A percentile compares a stretch with the other conserved stretches of the same genome.
These are phyloP conservation scores for Bombus balteatus DNA, from an alignment of 1,140 invertebrate species.

Conservation along the genomic window DNA sequence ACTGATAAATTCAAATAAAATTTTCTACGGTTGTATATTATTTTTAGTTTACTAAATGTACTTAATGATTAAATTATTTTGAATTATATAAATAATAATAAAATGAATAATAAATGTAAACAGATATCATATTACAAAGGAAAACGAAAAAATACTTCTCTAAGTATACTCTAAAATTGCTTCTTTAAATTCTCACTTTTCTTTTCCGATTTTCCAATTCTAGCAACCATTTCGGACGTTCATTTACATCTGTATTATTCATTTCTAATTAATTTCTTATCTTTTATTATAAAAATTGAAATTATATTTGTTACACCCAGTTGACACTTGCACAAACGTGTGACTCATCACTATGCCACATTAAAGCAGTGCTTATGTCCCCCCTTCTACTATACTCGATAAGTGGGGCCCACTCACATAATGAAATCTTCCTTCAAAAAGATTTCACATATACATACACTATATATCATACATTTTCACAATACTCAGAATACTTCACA, in stretches of 20 bases:
- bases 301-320: not conserved
- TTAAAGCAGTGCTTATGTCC: not conserved
- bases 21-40: not conserved
- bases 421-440: conserved; percentile 9
- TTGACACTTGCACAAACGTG: conserved; percentile 17
- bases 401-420: conserved; percentile 6
- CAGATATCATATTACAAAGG: not conserved
- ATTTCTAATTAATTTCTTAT: conserved; percentile 26
- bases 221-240: conserved; percentile 79
- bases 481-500: not conserved
- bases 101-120: not conserved
- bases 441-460: not conserved
- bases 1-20: not conserved
- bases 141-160: not conserved
- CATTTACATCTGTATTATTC: conserved; percentile 71
- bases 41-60: not conserved
- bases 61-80: not conserved
- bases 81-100: not conserved
- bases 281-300: not conserved
- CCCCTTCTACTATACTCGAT: conserved; percentile 12
- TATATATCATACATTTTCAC: not conserved
- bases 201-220: conserved; percentile 81
- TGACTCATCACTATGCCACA: conserved; percentile 51
- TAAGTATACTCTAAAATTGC: not conserved
- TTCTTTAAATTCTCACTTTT: conserved; percentile 71